Evolutionary conservation across 2,113 vertebrate genomes (phyloP).

Genomic region (Forbesichthys agassizii): DNA sequence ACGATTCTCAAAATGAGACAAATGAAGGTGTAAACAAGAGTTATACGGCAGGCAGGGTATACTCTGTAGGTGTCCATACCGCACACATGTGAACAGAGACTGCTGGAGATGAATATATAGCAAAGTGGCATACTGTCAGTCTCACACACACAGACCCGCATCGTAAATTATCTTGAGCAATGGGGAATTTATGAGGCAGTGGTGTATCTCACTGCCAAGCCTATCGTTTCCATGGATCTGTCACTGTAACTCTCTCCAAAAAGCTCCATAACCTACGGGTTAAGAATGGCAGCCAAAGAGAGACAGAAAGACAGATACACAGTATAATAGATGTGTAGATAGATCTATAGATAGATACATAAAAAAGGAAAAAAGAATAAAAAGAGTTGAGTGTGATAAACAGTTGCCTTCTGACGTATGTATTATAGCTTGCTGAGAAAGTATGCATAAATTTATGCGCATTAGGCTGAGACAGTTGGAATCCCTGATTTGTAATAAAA

Average conservation of each 20-base stretch:
- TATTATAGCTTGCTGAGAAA: not conserved
- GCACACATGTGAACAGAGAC: constrained; percentile 33
- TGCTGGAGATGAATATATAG: constrained; percentile 23
- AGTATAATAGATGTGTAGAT: not conserved
- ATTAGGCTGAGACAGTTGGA: constrained; percentile 44
- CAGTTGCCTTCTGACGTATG: constrained; percentile 5
- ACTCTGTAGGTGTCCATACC: too few species aligned
- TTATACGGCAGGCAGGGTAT: too few species aligned
- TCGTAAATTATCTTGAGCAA: constrained; percentile 76
- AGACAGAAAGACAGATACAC: constrained; percentile 8
- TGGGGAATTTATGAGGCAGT: constrained; percentile 78
- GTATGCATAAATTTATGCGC: constrained; percentile 4
- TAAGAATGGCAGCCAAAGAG: constrained; percentile 51
- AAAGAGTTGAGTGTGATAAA: not conserved
- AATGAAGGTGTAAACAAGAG: constrained; percentile 13
- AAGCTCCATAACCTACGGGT: constrained; percentile 69
- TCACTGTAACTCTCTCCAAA: constrained; percentile 76
- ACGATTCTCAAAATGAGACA: constrained; percentile 45
- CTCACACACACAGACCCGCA: constrained; percentile 65
- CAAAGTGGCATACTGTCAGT: constrained; percentile 57
- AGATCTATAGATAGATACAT: too few species aligned
- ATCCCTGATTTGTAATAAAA: too few species aligned
- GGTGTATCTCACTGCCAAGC: constrained; percentile 70
- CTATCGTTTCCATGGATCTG: constrained; percentile 76
- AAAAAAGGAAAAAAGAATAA: not conserved